Conservation (phyloP, 2,113 vertebrate species). For the Tragelaphus scriptus region DNA sequence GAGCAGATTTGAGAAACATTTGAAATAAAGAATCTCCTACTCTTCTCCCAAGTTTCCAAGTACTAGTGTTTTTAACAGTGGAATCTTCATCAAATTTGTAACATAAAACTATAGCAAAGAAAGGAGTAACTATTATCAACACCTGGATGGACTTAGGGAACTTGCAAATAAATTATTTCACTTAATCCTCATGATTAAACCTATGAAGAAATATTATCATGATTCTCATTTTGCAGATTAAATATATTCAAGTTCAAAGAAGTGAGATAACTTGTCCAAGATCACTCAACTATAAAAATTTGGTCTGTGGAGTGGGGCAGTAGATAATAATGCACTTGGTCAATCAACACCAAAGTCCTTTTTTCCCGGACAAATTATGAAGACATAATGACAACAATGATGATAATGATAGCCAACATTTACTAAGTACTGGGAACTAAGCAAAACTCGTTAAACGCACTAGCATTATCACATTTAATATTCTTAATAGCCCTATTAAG, state of each 20-base stretch:
- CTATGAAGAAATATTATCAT: slow-evolving; percentile 4
- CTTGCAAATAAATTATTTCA: slow-evolving; percentile 5
- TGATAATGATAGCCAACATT: neutral
- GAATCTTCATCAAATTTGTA: neutral
- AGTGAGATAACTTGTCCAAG: slow-evolving; percentile 15
- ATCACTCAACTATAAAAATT: slow-evolving; percentile 19
- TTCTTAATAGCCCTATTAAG: neutral
- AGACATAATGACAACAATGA: neutral
- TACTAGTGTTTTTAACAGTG: neutral
- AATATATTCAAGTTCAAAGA: slow-evolving; percentile 33
- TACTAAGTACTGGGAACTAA: neutral
- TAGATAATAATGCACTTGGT: slow-evolving; percentile 10
- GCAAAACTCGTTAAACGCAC: neutral
- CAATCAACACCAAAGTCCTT: slow-evolving; percentile 24
- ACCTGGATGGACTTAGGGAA: neutral
- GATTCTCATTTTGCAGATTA: slow-evolving; percentile 30
- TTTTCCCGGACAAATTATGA: slow-evolving; percentile 4
- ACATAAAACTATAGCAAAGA: neutral
- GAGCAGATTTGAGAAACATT: neutral
- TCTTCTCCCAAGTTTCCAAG: neutral
- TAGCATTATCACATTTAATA: slow-evolving; percentile 8
- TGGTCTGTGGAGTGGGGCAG: neutral
- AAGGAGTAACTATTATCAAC: neutral
- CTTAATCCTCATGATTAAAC: slow-evolving; percentile 22
- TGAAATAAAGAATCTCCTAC: slow-evolving; percentile 2